Evolutionary conservation across 2,888 invertebrate species (phyloP).

Genomic region (Beris morrisii): DNA sequence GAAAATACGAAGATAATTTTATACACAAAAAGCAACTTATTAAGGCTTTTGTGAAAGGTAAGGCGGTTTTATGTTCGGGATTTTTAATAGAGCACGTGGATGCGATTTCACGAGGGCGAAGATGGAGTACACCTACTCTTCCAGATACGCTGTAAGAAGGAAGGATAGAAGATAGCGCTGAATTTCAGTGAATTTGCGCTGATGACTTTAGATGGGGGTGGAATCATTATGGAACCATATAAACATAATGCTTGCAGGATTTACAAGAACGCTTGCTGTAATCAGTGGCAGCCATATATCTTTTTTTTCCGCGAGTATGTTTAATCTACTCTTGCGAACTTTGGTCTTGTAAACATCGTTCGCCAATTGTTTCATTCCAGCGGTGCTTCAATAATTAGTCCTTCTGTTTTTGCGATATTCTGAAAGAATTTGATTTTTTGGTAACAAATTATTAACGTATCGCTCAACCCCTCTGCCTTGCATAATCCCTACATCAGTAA

Average conservation of each 20-base stretch:
- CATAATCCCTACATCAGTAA: no score
- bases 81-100: slow-evolving; percentile 10
- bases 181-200: not conserved
- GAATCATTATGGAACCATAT: slow-evolving; percentile 16
- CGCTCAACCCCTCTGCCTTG: no score
- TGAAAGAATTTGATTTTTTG: no score
- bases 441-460: no score
- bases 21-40: slow-evolving; percentile 20
- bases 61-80: slow-evolving; percentile 3
- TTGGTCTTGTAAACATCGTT: no score
- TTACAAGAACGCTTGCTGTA: slow-evolving; percentile 25
- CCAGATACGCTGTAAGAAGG: not conserved
- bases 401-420: no score
- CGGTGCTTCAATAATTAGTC: no score
- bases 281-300: slow-evolving; percentile 2
- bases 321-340: no score
- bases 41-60: slow-evolving; percentile 14
- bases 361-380: no score
- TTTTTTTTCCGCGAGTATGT: no score
- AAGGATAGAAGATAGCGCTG: not conserved
- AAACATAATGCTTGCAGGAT: slow-evolving; percentile 10
- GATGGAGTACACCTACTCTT: not conserved
- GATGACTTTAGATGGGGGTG: not conserved
- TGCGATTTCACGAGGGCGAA: not conserved
- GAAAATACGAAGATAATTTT: slow-evolving; percentile 21